Percentiles rank a stretch among this genome's conserved stretches.
Conservation (phyloP, 2,797 vertebrate species). For the Heterohyrax brucei region DNA sequence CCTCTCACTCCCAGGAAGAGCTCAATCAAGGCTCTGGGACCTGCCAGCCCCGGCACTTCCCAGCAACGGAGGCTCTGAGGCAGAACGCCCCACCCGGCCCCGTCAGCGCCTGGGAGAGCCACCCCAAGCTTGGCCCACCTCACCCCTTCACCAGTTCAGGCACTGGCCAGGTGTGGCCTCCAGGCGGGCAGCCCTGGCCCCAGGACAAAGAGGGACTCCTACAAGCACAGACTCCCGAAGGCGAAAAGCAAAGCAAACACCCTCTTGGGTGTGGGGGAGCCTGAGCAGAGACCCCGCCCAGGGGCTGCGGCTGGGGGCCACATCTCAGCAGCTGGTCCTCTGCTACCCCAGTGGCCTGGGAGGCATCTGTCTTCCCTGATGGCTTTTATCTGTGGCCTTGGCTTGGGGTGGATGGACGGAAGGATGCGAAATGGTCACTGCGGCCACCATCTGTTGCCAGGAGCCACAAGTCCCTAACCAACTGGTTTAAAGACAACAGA, state of each 20-base stretch:
- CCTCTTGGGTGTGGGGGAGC: not conserved
- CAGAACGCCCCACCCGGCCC: not conserved
- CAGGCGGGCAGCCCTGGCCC: rapidly evolving
- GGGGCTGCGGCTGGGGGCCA: not conserved
- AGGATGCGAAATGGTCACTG: conserved; percentile 70
- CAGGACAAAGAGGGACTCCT: not conserved
- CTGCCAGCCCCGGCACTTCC: conserved; percentile 69
- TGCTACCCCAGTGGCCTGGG: not conserved
- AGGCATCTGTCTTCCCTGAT: conserved; percentile 54
- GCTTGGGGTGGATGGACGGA: not conserved
- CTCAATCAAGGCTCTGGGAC: conserved; percentile 74
- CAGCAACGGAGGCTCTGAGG: conserved; percentile 73
- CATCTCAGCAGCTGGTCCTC: not conserved
- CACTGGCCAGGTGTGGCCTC: not conserved
- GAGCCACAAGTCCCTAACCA: conserved; percentile 82
- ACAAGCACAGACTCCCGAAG: not conserved
- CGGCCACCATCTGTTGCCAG: conserved; percentile 87
- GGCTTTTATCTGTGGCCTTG: conserved; percentile 27
- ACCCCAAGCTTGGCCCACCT: not conserved
- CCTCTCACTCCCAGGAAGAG: not conserved
- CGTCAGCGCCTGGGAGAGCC: not conserved
- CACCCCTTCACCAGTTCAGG: not conserved
- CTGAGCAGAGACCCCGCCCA: not conserved
- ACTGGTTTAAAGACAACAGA: conserved; percentile 71
- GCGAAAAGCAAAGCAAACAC: not conserved